Conservation (phyloP, 2,797 vertebrate genomes). For the Alfaro cultratus region DNA sequence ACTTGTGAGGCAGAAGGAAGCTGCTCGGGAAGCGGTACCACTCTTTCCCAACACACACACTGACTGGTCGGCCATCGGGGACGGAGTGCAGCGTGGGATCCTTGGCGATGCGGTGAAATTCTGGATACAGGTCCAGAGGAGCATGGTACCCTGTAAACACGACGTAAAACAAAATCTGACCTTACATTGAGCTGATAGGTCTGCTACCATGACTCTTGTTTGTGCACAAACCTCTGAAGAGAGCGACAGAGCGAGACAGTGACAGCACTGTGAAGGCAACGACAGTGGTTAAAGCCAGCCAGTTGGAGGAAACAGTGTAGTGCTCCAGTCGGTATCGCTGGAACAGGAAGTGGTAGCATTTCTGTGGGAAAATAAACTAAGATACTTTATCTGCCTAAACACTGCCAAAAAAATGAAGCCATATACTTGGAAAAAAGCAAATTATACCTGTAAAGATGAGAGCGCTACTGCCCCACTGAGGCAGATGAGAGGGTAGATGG, state of each 20-base stretch:
- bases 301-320: slow-evolving; percentile 95
- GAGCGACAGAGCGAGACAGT: slow-evolving; percentile 92
- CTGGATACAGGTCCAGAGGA: slow-evolving; percentile 95
- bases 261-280: slow-evolving; percentile 89
- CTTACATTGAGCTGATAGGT: not conserved
- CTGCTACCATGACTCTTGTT: not conserved
- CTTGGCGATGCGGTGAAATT: slow-evolving; percentile 93
- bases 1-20: slow-evolving; percentile 96
- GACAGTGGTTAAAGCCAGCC: slow-evolving; percentile 90
- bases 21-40: slow-evolving; percentile 98
- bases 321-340: slow-evolving; percentile 95
- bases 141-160: slow-evolving; percentile 90
- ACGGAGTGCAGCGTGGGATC: slow-evolving; percentile 89
- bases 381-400: not conserved
- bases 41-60: slow-evolving; percentile 95
- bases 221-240: slow-evolving; percentile 88
- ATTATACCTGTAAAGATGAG: slow-evolving; percentile 91
- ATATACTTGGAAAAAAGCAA: not conserved
- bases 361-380: slow-evolving; percentile 78
- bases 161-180: not conserved
- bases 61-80: slow-evolving; percentile 88
- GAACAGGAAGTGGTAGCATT: slow-evolving; percentile 98
- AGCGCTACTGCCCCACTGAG: slow-evolving; percentile 93
- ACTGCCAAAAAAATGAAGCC: not conserved
- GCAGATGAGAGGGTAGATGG: slow-evolving; percentile 96